phyloP scores from a whole-genome alignment of 2,113 vertebrate species.

The Formicarius rufipectus region DNA sequence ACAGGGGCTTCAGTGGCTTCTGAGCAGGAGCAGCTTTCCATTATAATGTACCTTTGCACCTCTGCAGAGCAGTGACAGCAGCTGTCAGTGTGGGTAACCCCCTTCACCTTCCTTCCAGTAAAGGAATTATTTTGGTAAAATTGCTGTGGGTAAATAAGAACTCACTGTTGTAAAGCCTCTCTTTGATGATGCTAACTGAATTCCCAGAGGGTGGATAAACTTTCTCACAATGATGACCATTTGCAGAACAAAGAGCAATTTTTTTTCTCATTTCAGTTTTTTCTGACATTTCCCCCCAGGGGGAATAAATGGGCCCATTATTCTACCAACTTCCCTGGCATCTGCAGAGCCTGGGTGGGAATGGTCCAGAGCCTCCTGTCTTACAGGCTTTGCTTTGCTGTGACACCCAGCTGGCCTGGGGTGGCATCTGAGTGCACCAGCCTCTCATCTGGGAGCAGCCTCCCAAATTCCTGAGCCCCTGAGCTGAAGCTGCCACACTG shows the following conservation, averaged over 20 bases:
- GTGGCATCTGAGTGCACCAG: neutral
- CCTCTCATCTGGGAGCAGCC: neutral
- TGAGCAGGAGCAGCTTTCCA: neutral
- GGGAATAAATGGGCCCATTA: slow-evolving; percentile 40
- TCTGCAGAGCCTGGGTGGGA: neutral
- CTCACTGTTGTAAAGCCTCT: slow-evolving; percentile 10
- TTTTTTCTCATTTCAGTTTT: slow-evolving; percentile 36
- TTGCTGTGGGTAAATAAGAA: slow-evolving; percentile 12
- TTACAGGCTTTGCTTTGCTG: neutral
- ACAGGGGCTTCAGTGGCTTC: neutral
- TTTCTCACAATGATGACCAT: slow-evolving; percentile 30
- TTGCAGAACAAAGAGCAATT: slow-evolving; percentile 43
- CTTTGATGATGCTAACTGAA: slow-evolving; percentile 39
- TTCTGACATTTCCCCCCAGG: slow-evolving; percentile 1
- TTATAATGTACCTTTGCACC: neutral
- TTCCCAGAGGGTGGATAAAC: slow-evolving; percentile 52
- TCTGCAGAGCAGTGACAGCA: neutral
- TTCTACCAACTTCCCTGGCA: neutral
- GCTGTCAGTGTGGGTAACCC: neutral
- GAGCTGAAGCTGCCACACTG: neutral
- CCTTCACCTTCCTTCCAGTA: neutral
- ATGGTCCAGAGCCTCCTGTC: neutral
- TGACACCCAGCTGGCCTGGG: neutral
- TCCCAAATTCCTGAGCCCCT: neutral
- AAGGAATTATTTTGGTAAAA: neutral